A percentile compares a stretch with the other conserved stretches of the same genome.
Conservation (phyloP, 1,140 invertebrate species). For the Drosophila micromelanica region DNA sequence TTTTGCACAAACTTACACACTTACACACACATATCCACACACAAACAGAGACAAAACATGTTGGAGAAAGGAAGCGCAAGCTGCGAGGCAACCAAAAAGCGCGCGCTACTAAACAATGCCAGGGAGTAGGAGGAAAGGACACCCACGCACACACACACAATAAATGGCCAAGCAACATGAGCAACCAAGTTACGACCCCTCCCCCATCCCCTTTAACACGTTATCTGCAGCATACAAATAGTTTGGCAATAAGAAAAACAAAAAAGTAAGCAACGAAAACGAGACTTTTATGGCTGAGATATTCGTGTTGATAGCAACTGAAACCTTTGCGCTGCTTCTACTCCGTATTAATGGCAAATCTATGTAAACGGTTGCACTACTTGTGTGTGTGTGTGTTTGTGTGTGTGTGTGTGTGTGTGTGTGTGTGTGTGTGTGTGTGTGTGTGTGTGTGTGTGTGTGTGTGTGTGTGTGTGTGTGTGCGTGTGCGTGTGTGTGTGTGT, state of each 20-base stretch:
- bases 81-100: constrained; percentile 7
- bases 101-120: constrained; percentile 4
- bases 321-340: constrained; percentile 27
- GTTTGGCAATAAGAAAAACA: constrained; percentile 37
- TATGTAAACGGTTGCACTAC: constrained; percentile 36
- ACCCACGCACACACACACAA: not conserved
- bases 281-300: constrained; percentile 37
- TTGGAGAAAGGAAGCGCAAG: not conserved
- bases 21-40: not conserved
- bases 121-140: not conserved
- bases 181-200: not conserved
- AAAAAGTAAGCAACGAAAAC: constrained; percentile 1
- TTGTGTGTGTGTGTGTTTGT: no score
- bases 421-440: constrained; percentile 5
- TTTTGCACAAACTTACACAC: constrained; percentile 24
- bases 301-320: constrained; percentile 25
- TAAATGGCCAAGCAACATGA: constrained; percentile 36
- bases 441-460: constrained; percentile 4
- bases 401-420: constrained; percentile 9
- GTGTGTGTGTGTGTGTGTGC: not conserved
- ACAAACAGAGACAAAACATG: not conserved
- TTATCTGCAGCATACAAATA: constrained; percentile 49
- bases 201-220: not conserved
- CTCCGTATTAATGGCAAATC: constrained; percentile 42
- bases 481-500: not conserved